Base-by-base conservation (phyloP, 2,888 invertebrate species). In the Aricia artaxerxes region DNA sequence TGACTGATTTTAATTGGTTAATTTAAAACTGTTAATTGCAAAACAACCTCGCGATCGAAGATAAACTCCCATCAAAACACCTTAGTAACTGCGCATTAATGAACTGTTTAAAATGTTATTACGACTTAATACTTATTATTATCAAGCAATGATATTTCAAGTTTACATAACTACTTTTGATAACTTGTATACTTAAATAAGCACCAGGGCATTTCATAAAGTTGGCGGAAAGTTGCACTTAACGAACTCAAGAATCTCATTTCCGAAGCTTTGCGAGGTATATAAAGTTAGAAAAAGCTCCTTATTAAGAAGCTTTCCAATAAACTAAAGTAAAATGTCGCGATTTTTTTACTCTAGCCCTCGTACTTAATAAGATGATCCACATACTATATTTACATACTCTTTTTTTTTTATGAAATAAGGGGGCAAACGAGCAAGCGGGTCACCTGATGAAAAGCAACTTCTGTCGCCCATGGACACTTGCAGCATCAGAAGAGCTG, bases 261-360 rank as follows among this genome's bases (percentile, higher is more conserved):
- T 76, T 53, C 31, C 53, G 49, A 53, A 76, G 76, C 53, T 76
- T 53, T 75, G 31, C 49, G 44, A 76, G 49, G 31, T 76, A 53
- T 73, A 73, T 49, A 75, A 75, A 76, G 76, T 76, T 35, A 16
- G 53, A 76, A 57, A 76, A 76, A 73, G 73, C 73, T 73, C 35
- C 53, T 57, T 57, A 53, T 76, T 53, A 76, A 76, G 57, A 31
- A 35, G 53, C 53, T 76, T 49, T 49, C 76, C 53, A 35, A 53
- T 76, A 31, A 76, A 24, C 24, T 73, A 24, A 24, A 44, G 9
- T 69, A 6, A 69, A 69, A 38, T 69, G 35, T 1, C 35, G 13
- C 69, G 13, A 24, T 9, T 11, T 31, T 61, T 61, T 61, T 16
- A 57, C 57, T 57, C 57, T 57, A 16, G 13, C 57, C 2, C 2